Evolutionary conservation across 2,797 vertebrate species (phyloP), one percentile per base, ranked within the genome.

Genomic region (Sebastes iracundus): DNA sequence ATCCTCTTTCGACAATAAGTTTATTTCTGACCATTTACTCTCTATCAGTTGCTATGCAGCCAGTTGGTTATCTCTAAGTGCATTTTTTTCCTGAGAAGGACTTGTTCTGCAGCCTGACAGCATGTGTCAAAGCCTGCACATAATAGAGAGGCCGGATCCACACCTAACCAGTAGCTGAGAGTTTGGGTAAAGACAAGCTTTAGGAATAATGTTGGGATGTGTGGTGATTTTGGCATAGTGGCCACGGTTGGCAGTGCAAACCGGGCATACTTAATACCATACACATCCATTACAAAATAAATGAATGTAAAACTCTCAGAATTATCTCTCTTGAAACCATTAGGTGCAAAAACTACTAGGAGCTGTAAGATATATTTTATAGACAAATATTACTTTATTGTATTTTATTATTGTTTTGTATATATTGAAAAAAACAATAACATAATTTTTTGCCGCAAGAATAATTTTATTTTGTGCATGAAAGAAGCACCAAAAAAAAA

Each of bases 21-120:
- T 49, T 13, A 49, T 79, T 59, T 53, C 71, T 64, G 23, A 53
- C 38, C 28, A 46, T 65, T 67, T 55, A 18, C 14, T 42, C 30
- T 53, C 38, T 79, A 25, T 71, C 10, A 33, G 71, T 79, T 75
- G 76, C 16, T 65, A 38, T n/a, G 59, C 38, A 58, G 8, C 70
- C n/a, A 2, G 49, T 22, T 63, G 56, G 52, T 58, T 64, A 13
- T 66, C 38, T 79, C 7, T 16, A 7, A 38, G 49, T 71, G 16
- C 55, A 18, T 46, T 35, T 33, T 38, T 72, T 33, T 27, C 25
- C 33, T 28, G 60, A 64, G n/a, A 58, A 61, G 49, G 25, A 65
- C 35, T 52, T 62, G 5, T 62, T 58, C 30, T 14, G 10, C 27
- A 35, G 27, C 2, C 55, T 73, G 27, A 63, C 75, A 18, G 62